A percentile compares a stretch with the other conserved stretches of the same genome.
phyloP scores from a whole-genome alignment of 2,113 vertebrate genomes.

The Pan troglodytes region NHGRI_mPanTro3-v2.1_pri NC_072411.2:141890501-141891000 shows the following conservation, averaged over 20 bases:
- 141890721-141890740: not conserved
- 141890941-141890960: too few relatives aligned
- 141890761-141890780: not conserved
- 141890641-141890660: not conserved
- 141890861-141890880: not conserved
- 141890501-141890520: not conserved
- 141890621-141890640: not conserved
- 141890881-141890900: not conserved
- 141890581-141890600: not conserved
- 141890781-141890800: not conserved
- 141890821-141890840: not conserved
- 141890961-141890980: too few relatives aligned
- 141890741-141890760: not conserved
- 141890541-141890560: not conserved
- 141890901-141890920: not conserved
- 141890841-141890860: not conserved
- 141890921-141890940: too few relatives aligned
- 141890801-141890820: not conserved
- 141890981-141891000: too few relatives aligned
- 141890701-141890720: not conserved
- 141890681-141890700: not conserved
- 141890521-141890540: not conserved
- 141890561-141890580: not conserved
- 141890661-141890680: not conserved
- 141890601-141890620: not conserved